These are phyloP conservation scores for Phortica okadai DNA, from an alignment of 2,888 invertebrate genomes.

Conservation along the genomic window DNA sequence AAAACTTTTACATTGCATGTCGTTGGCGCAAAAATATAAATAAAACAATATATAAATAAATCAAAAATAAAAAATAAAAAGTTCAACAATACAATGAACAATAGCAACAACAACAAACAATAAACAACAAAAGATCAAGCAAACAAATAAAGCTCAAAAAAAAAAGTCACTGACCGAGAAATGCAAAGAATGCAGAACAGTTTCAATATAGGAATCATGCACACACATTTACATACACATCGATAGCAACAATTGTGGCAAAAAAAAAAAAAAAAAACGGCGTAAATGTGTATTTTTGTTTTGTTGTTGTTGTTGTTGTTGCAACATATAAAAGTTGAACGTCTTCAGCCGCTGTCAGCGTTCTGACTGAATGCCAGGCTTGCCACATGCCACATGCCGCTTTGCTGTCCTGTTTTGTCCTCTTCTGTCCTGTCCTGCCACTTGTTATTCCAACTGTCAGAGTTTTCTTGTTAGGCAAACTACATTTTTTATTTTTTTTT, in stretches of 20 bases:
- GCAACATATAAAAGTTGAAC: neutral
- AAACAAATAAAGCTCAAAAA: neutral
- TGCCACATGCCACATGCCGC: neutral
- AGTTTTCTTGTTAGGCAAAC: slow-evolving; percentile 47
- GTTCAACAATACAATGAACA: slow-evolving; percentile 47
- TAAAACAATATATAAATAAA: slow-evolving; percentile 32
- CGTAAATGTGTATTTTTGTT: neutral
- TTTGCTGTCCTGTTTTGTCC: neutral
- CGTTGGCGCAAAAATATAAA: slow-evolving; percentile 47
- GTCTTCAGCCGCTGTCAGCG: neutral
- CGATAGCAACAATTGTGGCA: slow-evolving; percentile 39
- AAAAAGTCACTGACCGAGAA: slow-evolving; percentile 66
- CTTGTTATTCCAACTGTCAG: slow-evolving; percentile 19
- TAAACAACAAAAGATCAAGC: too few species aligned
- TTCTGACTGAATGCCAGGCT: neutral
- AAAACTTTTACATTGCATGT: slow-evolving; percentile 44
- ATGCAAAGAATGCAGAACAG: slow-evolving; percentile 54
- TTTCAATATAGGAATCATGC: slow-evolving; percentile 38
- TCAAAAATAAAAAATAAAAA: slow-evolving; percentile 54
- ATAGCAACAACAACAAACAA: slow-evolving; percentile 29
- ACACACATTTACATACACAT: slow-evolving; percentile 26
- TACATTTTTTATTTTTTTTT: slow-evolving; percentile 2
- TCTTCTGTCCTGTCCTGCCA: neutral
- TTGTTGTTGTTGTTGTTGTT: neutral
- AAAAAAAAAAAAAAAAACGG: slow-evolving; percentile 36